A percentile compares a stretch with the other conserved stretches of the same genome.
phyloP scores from a whole-genome alignment of 2,888 invertebrate species.

The Graphium colonna region DNA sequence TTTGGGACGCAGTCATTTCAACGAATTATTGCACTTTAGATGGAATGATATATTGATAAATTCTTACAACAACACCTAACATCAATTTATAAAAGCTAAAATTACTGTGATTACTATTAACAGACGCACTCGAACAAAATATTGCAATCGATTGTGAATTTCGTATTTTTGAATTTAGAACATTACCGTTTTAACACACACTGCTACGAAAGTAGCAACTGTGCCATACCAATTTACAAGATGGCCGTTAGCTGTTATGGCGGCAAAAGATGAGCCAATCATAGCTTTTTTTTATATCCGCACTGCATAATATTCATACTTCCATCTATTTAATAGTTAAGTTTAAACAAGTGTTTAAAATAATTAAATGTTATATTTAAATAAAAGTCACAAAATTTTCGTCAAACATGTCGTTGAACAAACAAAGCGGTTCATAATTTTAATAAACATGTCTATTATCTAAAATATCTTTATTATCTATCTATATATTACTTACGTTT shows the following conservation, averaged over 20 bases:
- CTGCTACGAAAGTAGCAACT: constrained; percentile 10
- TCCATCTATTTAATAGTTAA: constrained; percentile 9
- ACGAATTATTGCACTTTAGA: too few species aligned
- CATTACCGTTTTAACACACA: neutral
- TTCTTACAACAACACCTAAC: too few species aligned
- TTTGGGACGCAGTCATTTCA: too few species aligned
- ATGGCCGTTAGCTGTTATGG: constrained; percentile 14
- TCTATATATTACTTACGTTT: too few species aligned
- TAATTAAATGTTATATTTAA: constrained; percentile 12
- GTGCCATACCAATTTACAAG: constrained; percentile 19
- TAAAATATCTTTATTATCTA: too few species aligned
- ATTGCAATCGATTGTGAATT: constrained; percentile 5
- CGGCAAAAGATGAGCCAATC: constrained; percentile 13
- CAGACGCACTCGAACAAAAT: neutral
- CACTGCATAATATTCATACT: constrained; percentile 20
- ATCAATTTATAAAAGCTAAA: too few species aligned
- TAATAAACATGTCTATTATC: too few species aligned
- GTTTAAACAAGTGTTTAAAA: neutral
- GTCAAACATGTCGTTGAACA: too few species aligned
- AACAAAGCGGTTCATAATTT: too few species aligned
- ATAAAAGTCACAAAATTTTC: too few species aligned
- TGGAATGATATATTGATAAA: too few species aligned
- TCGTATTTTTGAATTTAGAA: constrained; percentile 5
- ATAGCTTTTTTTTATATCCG: constrained; percentile 16
- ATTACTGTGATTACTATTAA: neutral